phyloP scores from a whole-genome alignment of 2,113 vertebrate genomes.

The Marmota monax region DNA sequence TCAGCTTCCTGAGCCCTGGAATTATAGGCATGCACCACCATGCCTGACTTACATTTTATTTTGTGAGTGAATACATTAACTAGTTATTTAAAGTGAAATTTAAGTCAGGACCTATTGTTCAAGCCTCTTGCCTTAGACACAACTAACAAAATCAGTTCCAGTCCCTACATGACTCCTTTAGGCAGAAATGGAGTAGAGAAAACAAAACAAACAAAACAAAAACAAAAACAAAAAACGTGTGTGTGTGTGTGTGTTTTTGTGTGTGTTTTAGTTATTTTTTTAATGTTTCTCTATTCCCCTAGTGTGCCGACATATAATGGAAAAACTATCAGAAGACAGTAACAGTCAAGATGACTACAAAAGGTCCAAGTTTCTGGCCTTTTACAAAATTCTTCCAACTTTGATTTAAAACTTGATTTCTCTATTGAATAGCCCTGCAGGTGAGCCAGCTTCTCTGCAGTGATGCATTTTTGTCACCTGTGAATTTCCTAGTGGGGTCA shows the following conservation, averaged over 20 bases:
- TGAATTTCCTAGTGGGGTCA: not conserved
- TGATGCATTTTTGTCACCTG: not conserved
- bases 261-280: not conserved
- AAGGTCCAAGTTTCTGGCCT: not conserved
- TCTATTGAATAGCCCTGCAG: not conserved
- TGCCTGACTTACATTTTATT: not conserved
- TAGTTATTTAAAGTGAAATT: not conserved
- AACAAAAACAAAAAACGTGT: no score
- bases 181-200: not conserved
- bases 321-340: not conserved
- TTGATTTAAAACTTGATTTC: not conserved
- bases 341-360: not conserved
- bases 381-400: not conserved
- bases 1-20: no score
- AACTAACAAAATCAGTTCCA: not conserved
- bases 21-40: no score
- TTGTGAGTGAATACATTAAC: not conserved
- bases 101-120: not conserved
- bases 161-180: accelerated
- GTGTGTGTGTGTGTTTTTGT: no score
- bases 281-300: not conserved
- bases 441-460: not conserved
- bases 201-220: not conserved
- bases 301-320: not conserved
- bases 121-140: not conserved